Evolutionary conservation across 2,113 vertebrate species (phyloP), one percentile per base, ranked within the genome.

Genomic region (Octodon degus): DNA sequence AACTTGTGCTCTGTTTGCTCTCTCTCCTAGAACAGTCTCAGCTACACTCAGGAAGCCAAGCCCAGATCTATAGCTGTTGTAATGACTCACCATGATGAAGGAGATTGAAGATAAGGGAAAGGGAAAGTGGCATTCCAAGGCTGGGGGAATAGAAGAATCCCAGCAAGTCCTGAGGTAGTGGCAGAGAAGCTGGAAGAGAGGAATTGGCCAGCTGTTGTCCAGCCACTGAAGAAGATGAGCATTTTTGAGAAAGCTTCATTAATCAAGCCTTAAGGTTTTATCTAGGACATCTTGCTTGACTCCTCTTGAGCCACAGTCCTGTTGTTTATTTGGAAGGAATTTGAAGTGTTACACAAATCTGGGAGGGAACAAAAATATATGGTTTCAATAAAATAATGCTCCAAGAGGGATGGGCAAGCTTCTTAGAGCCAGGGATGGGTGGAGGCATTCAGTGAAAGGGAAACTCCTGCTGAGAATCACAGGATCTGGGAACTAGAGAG

Each of bases 291-390:
- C 95, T 88, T 97, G 83, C 81, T 70, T 95, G 93, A 80, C 86
- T 85, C 60, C 79, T 94, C 95, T 86, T 96, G 93, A 79, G 55
- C 40, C 91, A 63, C 79, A 55, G 67, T 96, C 74, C 82, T 92
- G 43, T 81, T 92, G 55, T 95, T 96, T 96, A 91, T 97, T 83
- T 94, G 67, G 67, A 96, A 96, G 72, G 86, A 97, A 96, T 96
- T 93, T 86, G 55, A 91, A 96, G 89, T 94, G 93, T 84, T 97
- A 83, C 79, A 95, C 67, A 96, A 95, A 97, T 68, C 91, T 94
- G 67, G 93, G 72, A 91, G 32, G 40, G 74, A 94, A 86, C 50
- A 83, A 83, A 95, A 89, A 86, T 96, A 96, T 82, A 83, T 96
- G 86, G 79, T 86, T 96, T 90, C 4, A 0, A 96, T 81, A 74